Evolutionary conservation across 2,113 vertebrate genomes (phyloP), one percentile per base, ranked within the genome.

Genomic region (Corvus moneduloides): DNA sequence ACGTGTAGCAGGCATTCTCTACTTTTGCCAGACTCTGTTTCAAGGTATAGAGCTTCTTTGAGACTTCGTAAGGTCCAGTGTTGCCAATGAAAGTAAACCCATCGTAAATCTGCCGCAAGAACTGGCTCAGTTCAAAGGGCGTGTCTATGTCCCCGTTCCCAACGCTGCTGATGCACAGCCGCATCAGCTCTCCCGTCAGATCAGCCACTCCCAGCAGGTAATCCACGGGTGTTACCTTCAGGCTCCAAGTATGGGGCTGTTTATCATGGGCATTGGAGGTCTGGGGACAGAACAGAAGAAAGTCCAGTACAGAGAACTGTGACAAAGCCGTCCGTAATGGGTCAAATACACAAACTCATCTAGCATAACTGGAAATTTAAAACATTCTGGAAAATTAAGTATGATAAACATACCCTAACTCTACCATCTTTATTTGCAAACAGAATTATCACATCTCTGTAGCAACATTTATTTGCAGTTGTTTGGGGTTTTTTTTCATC

Each of bases 71-170:
- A 2, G 99, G 99, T 39, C 99, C 99, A 1, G 99, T 99, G 97
- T 99, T 99, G 54, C 99, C 99, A 72, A 99, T 99, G 97, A 98
- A 99, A 56, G 99, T 98, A 96, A 99, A 99, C 1, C 99, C 99
- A 82, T 99, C 99, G 3, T 99, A 99, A 93, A 99, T 99, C 95
- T 99, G 98, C 5, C 99, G 98, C 71, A 99, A 94, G 96, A 99
- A 99, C 97, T 99, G 98, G 97, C 99, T 98, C 94, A 99, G 98
- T 97, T 99, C 98, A 89, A 99, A 99, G 35, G 99, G 99, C 0
- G 99, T 99, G 97, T 99, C 99, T 14, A 99, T 99, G 96, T 99
- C 99, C 17, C 99, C 99, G 3, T 99, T 99, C 8, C 99, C 99
- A 63, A 99, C 99, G 4, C 99, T 99, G 98, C 98, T 98, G 90